Percentiles rank a stretch among this genome's conserved stretches.
These are phyloP conservation scores for Dysmachus trigonus DNA, from an alignment of 2,888 invertebrate species.

Conservation along the genomic window DNA sequence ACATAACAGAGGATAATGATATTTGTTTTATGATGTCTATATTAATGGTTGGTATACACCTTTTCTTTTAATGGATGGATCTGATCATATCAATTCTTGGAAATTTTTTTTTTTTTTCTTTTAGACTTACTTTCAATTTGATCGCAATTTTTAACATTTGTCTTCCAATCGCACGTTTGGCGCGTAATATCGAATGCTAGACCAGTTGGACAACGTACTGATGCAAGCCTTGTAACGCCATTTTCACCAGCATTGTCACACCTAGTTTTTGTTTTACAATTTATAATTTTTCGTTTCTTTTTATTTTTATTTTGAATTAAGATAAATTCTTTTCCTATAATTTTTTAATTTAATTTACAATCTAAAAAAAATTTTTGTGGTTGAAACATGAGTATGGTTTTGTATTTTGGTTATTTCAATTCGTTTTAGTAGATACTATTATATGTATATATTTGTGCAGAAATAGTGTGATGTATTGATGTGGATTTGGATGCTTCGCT, in stretches of 20 bases:
- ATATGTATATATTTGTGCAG: no score
- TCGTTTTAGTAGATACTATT: background rate
- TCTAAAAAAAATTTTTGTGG: background rate
- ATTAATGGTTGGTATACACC: conserved; percentile 37
- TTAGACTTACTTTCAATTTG: conserved; percentile 90
- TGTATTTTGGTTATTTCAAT: background rate
- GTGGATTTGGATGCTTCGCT: no score
- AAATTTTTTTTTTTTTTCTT: conserved; percentile 27
- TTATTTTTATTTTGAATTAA: conserved; percentile 31
- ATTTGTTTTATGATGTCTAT: conserved; percentile 45
- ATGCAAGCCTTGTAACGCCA: conserved; percentile 85
- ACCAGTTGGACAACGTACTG: conserved; percentile 88
- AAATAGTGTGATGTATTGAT: no score
- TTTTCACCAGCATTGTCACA: conserved; percentile 91
- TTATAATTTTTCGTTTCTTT: conserved; percentile 41
- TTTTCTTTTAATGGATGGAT: conserved; percentile 41
- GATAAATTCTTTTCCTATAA: background rate
- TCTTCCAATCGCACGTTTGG: conserved; percentile 97
- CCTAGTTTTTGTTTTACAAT: conserved; percentile 67
- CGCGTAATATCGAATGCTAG: conserved; percentile 93
- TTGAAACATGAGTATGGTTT: background rate
- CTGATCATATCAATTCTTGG: conserved; percentile 45
- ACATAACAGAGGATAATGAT: background rate
- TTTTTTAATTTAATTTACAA: background rate
- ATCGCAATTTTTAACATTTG: conserved; percentile 96